Conservation (phyloP, 2,888 invertebrate genomes). For the Polymixis lichenea region DNA sequence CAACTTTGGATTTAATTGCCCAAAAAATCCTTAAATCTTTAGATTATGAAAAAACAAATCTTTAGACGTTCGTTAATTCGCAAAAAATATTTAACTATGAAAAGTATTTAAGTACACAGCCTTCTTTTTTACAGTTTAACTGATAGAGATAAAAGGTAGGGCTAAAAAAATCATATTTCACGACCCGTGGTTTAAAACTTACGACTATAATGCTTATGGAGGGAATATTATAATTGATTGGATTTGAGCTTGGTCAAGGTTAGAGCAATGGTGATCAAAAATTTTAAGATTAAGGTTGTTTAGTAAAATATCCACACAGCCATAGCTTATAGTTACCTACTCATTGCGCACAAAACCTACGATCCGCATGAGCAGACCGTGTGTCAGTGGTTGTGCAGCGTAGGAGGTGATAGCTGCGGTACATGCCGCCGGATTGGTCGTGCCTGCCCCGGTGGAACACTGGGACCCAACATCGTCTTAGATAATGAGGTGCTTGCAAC, state of each 20-base stretch:
- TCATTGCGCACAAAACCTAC: neutral
- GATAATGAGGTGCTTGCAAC: too few relatives aligned
- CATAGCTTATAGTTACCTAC: neutral
- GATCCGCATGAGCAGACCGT: neutral
- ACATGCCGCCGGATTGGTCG: neutral
- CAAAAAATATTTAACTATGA: constrained; percentile 18
- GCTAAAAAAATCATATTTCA: neutral
- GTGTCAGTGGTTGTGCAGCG: neutral
- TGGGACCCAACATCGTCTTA: too few relatives aligned
- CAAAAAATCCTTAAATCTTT: constrained; percentile 41
- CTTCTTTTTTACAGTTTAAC: neutral
- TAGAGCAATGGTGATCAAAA: neutral
- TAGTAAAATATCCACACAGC: neutral
- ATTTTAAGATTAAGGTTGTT: neutral
- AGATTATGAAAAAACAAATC: too few relatives aligned
- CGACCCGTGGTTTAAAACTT: neutral
- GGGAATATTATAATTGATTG: neutral
- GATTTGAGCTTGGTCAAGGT: neutral
- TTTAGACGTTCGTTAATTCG: constrained; percentile 15
- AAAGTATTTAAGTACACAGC: neutral
- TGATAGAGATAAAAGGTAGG: neutral
- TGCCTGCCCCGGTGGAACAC: neutral
- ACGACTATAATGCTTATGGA: neutral
- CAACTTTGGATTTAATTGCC: constrained; percentile 43
- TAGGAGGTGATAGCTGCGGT: neutral